Conservation (phyloP, 2,797 vertebrate genomes). For the Notamacropus eugenii region DNA sequence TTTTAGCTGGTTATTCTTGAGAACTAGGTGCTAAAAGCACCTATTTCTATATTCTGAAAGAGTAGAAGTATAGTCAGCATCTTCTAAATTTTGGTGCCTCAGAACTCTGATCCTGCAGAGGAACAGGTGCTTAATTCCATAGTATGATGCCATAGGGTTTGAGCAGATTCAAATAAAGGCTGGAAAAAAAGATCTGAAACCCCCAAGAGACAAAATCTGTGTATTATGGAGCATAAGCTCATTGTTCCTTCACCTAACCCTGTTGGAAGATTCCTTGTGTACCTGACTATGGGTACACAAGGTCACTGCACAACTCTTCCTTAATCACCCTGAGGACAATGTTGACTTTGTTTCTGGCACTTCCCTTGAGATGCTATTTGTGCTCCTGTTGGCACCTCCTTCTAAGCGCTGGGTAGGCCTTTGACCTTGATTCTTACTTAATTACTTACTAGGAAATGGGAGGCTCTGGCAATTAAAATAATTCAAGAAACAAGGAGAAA, state of each 20-base stretch:
- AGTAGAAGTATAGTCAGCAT: not conserved
- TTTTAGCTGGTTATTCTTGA: not conserved
- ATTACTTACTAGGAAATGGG: not conserved
- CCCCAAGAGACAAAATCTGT: not conserved
- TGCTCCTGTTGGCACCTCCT: not conserved
- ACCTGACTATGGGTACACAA: not conserved
- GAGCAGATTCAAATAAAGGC: not conserved
- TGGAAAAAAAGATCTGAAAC: not conserved
- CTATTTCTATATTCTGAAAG: not conserved
- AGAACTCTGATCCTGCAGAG: not conserved
- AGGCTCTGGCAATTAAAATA: not conserved
- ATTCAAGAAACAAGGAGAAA: not conserved
- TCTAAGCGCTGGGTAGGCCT: not conserved
- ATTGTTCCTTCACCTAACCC: not conserved
- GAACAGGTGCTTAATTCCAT: not conserved
- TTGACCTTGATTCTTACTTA: not conserved
- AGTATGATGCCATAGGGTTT: not conserved
- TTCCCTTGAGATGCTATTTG: not conserved
- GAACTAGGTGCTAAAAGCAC: not conserved
- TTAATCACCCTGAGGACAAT: not conserved
- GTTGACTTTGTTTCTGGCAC: not conserved
- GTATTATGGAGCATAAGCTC: not conserved
- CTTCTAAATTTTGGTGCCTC: not conserved
- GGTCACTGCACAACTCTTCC: not conserved
- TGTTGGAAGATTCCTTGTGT: not conserved